These are phyloP conservation scores for Eptesicus fuscus DNA, from an alignment of 2,113 vertebrate species.

Conservation along the genomic window DNA sequence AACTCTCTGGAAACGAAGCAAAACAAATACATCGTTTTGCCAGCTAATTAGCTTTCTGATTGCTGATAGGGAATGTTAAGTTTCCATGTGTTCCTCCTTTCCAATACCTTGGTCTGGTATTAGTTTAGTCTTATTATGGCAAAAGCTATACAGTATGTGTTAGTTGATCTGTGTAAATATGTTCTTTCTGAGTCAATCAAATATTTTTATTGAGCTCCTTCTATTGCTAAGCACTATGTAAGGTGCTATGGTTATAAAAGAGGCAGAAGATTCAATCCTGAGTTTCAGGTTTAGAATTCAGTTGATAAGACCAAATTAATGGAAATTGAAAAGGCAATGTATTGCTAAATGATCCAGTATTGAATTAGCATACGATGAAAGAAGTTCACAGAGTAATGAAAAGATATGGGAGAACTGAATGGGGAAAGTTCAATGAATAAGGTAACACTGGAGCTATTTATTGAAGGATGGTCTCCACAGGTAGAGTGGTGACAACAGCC, in stretches of 20 bases:
- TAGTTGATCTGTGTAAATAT: not conserved
- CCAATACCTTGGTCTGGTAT: not conserved
- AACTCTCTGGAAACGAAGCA: slow-evolving; percentile 12
- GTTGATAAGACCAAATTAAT: not conserved
- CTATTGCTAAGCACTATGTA: slow-evolving; percentile 6
- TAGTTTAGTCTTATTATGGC: not conserved
- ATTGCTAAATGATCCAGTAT: not conserved
- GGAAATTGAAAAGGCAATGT: not conserved
- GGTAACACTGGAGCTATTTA: not conserved
- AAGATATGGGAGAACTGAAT: not conserved
- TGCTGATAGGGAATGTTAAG: not conserved
- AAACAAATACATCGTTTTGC: not conserved
- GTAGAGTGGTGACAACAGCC: not conserved
- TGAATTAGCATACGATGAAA: not conserved
- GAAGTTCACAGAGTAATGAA: not conserved
- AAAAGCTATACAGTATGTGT: not conserved
- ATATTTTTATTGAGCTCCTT: not conserved
- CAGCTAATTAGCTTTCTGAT: slow-evolving; percentile 5
- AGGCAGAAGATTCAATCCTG: not conserved
- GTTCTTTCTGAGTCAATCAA: not conserved
- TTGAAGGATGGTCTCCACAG: not conserved
- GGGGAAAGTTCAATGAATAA: not conserved
- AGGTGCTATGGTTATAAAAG: not conserved
- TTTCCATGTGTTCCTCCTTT: not conserved
- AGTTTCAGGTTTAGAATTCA: not conserved